Base-by-base conservation (phyloP, 2,797 vertebrate genomes). In the Megalops cyprinoides region DNA sequence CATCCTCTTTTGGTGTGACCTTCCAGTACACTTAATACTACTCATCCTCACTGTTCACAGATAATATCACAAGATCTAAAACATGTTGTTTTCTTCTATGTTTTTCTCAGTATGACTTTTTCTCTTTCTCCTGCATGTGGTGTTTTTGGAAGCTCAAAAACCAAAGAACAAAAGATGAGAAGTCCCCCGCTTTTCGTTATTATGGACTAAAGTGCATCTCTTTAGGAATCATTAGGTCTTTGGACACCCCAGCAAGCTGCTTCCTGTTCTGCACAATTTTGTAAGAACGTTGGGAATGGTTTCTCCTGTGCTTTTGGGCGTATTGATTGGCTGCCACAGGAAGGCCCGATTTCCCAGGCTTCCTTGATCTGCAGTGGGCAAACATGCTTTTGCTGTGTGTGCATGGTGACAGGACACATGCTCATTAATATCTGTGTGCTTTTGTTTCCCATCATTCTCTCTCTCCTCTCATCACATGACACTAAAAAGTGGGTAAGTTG, bases 401-500 rank as follows among this genome's bases (percentile, higher is more conserved):
- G 37, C 74, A 20, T 10, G 77, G n/a, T 6, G 48, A 80, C 85
- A 86, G 84, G 85, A 77, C 85, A 83, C 78, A 87, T 89, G 82
- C 83, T 81, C 82, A 81, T 79, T 95, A 93, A 95, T 95, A 92
- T 94, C 89, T 96, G 91, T 97, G 95, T 97, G 95, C 95, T 97
- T 97, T 79, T 97, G 94, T 97, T 46, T 96, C 94, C 93, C 95
- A 96, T 96, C 93, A 90, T 91, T 95, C 92, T 85, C 46, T 85
- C 74, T 83, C 71, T 87, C 46, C 58, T 56, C 44, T 91, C 96
- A 96, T 94, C 95, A 94, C 96, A 95, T 97, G 96, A 97, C 95
- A 96, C 96, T 96, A 96, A 96, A 96, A 97, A 98, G 96, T 96
- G 96, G 96, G 96, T 97, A 97, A 98, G 96, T 97, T 94, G 88